Percentiles rank a stretch among this genome's conserved stretches.
phyloP scores from a whole-genome alignment of 2,797 vertebrate species.

The Pseudomugil tenellus region DNA sequence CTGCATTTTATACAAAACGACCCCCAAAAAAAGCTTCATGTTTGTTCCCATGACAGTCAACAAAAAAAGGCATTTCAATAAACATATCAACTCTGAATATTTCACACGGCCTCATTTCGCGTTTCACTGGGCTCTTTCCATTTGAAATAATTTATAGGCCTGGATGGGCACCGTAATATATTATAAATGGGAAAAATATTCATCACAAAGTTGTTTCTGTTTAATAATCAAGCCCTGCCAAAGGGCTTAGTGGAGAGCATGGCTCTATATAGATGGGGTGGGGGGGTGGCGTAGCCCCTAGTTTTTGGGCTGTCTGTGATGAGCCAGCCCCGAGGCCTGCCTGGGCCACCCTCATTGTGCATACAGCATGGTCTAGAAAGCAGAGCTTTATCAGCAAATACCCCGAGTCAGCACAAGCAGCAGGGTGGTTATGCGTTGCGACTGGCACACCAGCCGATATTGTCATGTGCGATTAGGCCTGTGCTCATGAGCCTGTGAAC shows the following conservation, averaged over 20 bases:
- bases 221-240: conserved; percentile 63
- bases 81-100: conserved; percentile 40
- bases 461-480: conserved; percentile 83
- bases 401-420: conserved; percentile 77
- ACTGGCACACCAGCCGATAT: conserved; percentile 83
- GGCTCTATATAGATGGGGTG: conserved; percentile 45
- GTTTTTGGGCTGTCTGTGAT: conserved; percentile 52
- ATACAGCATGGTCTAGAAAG: conserved; percentile 77
- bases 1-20: conserved; percentile 53
- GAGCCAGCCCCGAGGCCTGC: conserved; percentile 63
- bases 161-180: conserved; percentile 50
- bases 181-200: conserved; percentile 57
- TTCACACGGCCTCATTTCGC: conserved; percentile 48
- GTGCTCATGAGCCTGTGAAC: conserved; percentile 79
- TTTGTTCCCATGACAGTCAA: conserved; percentile 56
- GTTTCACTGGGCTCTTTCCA: conserved; percentile 44
- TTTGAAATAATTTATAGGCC: conserved; percentile 55
- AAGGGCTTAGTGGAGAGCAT: conserved; percentile 44
- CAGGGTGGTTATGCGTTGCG: conserved; percentile 72
- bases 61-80: conserved; percentile 27
- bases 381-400: conserved; percentile 80
- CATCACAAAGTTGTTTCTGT: conserved; percentile 55
- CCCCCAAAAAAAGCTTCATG: conserved; percentile 42
- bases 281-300: conserved; percentile 19
- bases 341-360: conserved; percentile 75